Conservation (phyloP, 2,888 invertebrate genomes). For the Platerodrilus igneus region DNA sequence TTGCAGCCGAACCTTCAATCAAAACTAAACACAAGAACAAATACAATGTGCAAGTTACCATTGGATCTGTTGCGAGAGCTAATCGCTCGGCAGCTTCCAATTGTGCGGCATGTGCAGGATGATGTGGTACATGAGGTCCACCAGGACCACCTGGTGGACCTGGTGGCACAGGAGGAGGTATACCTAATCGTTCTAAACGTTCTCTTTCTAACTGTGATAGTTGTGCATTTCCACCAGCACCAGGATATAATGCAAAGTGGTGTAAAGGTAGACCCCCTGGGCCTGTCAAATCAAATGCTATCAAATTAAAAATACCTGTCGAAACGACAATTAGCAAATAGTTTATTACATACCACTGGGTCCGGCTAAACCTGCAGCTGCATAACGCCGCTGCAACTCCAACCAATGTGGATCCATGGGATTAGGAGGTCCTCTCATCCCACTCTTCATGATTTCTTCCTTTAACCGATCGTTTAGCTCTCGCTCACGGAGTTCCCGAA, state of each 20-base stretch:
- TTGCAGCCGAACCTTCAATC: constrained; percentile 68
- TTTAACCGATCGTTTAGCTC: constrained; percentile 82
- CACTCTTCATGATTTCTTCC: constrained; percentile 77
- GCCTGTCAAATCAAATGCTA: constrained; percentile 22
- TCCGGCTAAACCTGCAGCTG: constrained; percentile 47
- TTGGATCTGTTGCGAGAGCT: constrained; percentile 84
- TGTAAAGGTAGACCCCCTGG: constrained; percentile 56
- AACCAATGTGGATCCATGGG: constrained; percentile 74
- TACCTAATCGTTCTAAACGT: constrained; percentile 77
- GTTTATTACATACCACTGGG: constrained; percentile 37
- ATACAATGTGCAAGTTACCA: constrained; percentile 67
- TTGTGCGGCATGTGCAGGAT: constrained; percentile 51
- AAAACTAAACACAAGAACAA: too few species aligned
- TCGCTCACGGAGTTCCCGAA: constrained; percentile 72
- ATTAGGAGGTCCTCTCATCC: constrained; percentile 46
- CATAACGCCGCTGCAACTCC: constrained; percentile 76
- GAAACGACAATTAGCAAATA: too few species aligned
- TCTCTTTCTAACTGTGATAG: constrained; percentile 83
- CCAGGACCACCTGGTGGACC: constrained; percentile 53
- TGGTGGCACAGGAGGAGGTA: constrained; percentile 58
- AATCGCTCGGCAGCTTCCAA: constrained; percentile 72
- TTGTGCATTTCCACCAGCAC: constrained; percentile 57
- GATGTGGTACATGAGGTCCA: constrained; percentile 55
- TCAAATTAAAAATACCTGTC: constrained; percentile 15
- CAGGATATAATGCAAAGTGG: constrained; percentile 73